Evolutionary conservation across 2,797 vertebrate genomes (phyloP).

Genomic region (Parauchenoglanis ngamensis): DNA sequence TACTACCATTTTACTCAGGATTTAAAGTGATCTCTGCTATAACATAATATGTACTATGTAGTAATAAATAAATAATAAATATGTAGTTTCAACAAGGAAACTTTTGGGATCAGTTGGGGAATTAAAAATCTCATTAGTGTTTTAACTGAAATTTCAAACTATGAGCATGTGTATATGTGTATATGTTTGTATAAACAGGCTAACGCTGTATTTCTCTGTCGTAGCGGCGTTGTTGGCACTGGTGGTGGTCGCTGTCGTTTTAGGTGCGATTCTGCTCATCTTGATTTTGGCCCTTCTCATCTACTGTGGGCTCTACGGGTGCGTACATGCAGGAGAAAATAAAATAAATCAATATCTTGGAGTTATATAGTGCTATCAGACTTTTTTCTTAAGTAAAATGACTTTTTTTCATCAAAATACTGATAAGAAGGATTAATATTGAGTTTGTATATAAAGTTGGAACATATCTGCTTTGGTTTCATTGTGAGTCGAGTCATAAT

Average conservation of each 20-base stretch:
- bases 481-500: neutral
- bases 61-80: too few species aligned
- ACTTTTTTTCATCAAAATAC: neutral
- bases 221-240: conserved; percentile 75
- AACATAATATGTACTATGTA: too few species aligned
- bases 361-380: neutral
- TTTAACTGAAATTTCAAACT: neutral
- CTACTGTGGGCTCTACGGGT: conserved; percentile 50
- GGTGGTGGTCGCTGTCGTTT: conserved; percentile 76
- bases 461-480: neutral
- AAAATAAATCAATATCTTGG: too few species aligned
- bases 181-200: conserved; percentile 20
- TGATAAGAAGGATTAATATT: neutral
- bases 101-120: neutral
- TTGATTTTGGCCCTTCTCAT: conserved; percentile 64
- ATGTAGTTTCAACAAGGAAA: neutral
- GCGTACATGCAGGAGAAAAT: neutral
- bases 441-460: neutral
- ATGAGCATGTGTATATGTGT: too few species aligned
- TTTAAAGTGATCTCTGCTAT: neutral
- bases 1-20: neutral
- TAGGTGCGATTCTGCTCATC: conserved; percentile 75
- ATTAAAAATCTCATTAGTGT: neutral
- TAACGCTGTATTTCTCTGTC: conserved; percentile 25
- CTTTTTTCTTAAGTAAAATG: neutral